phyloP scores from a whole-genome alignment of 2,113 vertebrate species.

The Cyphomyrus plagiostoma region DNA sequence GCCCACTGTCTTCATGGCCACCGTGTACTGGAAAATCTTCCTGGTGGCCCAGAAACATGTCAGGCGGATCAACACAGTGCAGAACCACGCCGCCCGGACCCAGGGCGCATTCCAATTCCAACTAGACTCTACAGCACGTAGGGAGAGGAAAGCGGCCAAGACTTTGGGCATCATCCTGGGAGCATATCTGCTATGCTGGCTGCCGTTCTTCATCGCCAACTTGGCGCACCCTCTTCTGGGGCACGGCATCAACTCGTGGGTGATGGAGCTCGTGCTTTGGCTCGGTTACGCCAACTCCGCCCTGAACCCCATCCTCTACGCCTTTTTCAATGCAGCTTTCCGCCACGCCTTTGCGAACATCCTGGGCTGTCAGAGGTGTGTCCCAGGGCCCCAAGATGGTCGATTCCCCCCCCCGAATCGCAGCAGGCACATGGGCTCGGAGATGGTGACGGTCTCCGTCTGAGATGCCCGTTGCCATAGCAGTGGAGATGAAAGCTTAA shows the following conservation, averaged over 20 bases:
- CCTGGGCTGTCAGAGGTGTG: background rate
- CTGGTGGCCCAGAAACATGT: conserved; percentile 25
- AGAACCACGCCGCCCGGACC: conserved; percentile 3
- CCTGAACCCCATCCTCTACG: conserved; percentile 46
- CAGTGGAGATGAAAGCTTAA: background rate
- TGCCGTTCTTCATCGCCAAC: conserved; percentile 44
- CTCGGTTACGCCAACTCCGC: conserved; percentile 50
- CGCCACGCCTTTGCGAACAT: conserved; percentile 32
- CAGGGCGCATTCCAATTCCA: background rate
- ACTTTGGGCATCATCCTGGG: conserved; percentile 45
- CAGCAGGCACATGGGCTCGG: background rate
- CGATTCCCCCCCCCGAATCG: background rate
- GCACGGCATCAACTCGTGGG: conserved; percentile 21
- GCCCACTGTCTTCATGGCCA: conserved; percentile 26
- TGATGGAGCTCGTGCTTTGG: conserved; percentile 42
- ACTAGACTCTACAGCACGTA: conserved; percentile 18
- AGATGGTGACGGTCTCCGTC: background rate
- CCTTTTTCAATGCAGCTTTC: conserved; percentile 42
- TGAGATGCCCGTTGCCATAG: background rate
- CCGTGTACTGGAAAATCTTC: conserved; percentile 27
- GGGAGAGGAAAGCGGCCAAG: conserved; percentile 39
- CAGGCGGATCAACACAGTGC: conserved; percentile 24
- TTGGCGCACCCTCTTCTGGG: conserved; percentile 34
- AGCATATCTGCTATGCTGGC: conserved; percentile 47
- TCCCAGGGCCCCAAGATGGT: background rate